A percentile compares a stretch with the other conserved stretches of the same genome.
Evolutionary conservation across 1,140 invertebrate species (phyloP).

Genomic region (Drosophila nigromelanica): DNA sequence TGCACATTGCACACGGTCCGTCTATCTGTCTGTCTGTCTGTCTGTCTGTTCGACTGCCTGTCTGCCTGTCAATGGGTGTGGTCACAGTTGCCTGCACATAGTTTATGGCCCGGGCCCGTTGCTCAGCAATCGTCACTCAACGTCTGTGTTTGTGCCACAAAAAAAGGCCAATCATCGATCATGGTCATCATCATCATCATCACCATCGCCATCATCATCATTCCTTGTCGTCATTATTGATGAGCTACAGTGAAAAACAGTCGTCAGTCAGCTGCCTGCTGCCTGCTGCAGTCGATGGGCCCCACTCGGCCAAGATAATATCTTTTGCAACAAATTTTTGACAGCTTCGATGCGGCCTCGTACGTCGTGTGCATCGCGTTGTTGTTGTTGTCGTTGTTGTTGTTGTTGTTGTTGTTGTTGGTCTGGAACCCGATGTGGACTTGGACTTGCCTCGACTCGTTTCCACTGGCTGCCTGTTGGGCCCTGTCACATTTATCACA

Average conservation of each 20-base stretch:
- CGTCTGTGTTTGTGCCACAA: constrained; percentile 69
- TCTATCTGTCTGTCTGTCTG: neutral
- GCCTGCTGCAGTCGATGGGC: constrained; percentile 9
- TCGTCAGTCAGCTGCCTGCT: constrained; percentile 42
- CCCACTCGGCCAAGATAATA: constrained; percentile 66
- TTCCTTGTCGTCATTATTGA: constrained; percentile 63
- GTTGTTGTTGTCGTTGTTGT: constrained; percentile 17
- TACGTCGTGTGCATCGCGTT: constrained; percentile 35
- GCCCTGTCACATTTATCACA: constrained; percentile 83
- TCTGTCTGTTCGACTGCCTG: constrained; percentile 11
- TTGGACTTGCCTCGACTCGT: constrained; percentile 5
- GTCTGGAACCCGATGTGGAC: constrained; percentile 11
- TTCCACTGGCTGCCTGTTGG: constrained; percentile 59
- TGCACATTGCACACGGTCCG: constrained; percentile 60
- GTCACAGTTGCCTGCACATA: constrained; percentile 54
- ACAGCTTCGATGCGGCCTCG: constrained; percentile 70
- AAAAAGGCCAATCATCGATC: constrained; percentile 82
- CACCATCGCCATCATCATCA: constrained; percentile 41
- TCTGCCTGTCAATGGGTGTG: constrained; percentile 71
- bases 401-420: constrained; percentile 19
- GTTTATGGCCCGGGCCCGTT: constrained; percentile 40
- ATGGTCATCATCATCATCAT: constrained; percentile 68
- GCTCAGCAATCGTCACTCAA: constrained; percentile 72
- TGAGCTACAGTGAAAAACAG: constrained; percentile 56
- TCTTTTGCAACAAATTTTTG: constrained; percentile 83